A percentile compares a stretch with the other conserved stretches of the same genome.
These are phyloP conservation scores for Rhabdomys dilectus DNA, from an alignment of 2,113 vertebrate genomes.

Conservation along the genomic window DNA sequence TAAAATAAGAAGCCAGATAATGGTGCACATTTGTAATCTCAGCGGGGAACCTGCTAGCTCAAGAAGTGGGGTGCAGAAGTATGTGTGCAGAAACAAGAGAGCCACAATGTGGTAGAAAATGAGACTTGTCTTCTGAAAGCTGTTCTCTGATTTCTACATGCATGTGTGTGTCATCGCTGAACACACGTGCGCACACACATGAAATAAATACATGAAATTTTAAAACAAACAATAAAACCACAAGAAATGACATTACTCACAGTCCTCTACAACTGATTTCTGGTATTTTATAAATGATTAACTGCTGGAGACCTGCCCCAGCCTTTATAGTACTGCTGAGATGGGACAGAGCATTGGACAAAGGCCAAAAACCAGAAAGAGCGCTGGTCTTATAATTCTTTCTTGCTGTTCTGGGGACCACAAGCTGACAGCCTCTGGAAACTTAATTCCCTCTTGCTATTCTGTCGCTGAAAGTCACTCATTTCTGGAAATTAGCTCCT, in stretches of 20 bases:
- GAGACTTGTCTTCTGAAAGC: neutral
- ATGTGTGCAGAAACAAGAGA: neutral
- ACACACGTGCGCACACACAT: neutral
- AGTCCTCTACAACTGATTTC: slow-evolving; percentile 11
- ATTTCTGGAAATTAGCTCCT: no score
- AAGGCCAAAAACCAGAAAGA: no score
- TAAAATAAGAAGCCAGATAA: neutral
- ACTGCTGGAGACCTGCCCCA: neutral
- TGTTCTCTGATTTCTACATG: neutral
- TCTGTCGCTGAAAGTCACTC: no score
- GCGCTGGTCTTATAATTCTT: no score
- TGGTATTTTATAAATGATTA: neutral
- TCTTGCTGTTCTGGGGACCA: no score
- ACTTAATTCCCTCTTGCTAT: no score
- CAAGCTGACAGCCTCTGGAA: no score
- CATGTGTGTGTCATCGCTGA: neutral
- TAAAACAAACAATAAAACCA: neutral
- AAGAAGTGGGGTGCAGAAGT: no score
- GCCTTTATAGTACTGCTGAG: no score
- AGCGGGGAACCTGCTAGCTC: neutral
- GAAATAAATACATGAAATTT: neutral
- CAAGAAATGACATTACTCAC: neutral
- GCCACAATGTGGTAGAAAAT: neutral
- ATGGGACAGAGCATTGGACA: no score
- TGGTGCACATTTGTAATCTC: neutral